Conservation (phyloP, 2,797 vertebrate species). For the Echeneis naucrates region DNA sequence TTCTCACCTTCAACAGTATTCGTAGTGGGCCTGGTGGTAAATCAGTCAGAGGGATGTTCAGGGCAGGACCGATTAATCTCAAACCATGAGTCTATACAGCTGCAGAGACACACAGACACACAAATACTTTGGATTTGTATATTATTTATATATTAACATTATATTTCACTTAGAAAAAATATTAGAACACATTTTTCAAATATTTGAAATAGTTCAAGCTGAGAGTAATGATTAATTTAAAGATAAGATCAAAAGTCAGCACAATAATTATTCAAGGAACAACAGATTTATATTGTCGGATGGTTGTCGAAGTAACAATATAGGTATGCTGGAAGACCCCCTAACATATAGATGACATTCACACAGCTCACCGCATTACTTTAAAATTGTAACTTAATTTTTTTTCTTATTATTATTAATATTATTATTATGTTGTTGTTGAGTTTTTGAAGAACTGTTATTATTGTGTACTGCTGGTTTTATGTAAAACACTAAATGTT, state of each 20-base stretch:
- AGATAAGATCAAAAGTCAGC: not conserved
- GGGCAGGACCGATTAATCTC: slow-evolving; percentile 99
- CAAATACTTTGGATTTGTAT: not conserved
- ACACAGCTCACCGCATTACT: slow-evolving; percentile 7
- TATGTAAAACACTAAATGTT: not conserved
- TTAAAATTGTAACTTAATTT: not conserved
- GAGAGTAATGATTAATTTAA: too few relatives aligned
- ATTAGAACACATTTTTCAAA: too few relatives aligned
- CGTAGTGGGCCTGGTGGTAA: slow-evolving; percentile 53
- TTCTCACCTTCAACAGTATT: slow-evolving; percentile 79
- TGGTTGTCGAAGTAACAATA: slow-evolving; percentile 34
- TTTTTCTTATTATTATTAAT: too few relatives aligned
- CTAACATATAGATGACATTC: slow-evolving; percentile 18
- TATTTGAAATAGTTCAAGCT: too few relatives aligned
- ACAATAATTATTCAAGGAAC: not conserved
- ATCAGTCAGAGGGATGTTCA: slow-evolving; percentile 98
- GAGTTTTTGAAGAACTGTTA: not conserved
- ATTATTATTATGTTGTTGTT: not conserved
- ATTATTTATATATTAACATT: too few relatives aligned
- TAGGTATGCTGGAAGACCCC: slow-evolving; percentile 40
- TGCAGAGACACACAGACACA: slow-evolving; percentile 65
- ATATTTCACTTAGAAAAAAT: too few relatives aligned
- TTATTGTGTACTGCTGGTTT: not conserved
- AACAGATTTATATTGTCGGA: too few relatives aligned
- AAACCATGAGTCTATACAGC: slow-evolving; percentile 99